Evolutionary conservation across 2,888 invertebrate genomes (phyloP).

Genomic region (Lithophane semibrunnea): DNA sequence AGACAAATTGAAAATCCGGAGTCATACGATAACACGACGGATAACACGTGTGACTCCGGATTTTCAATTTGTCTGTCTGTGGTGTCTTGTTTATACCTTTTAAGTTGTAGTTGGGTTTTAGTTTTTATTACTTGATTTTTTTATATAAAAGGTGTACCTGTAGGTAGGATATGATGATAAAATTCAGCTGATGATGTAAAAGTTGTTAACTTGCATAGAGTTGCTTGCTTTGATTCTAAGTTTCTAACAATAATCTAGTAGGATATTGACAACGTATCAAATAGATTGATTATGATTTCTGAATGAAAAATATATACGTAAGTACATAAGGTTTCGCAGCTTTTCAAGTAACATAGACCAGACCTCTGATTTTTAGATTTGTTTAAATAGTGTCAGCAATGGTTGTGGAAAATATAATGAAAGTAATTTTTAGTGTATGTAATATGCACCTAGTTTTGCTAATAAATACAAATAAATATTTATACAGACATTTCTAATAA

Average conservation of each 20-base stretch:
- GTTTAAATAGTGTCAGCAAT: neutral
- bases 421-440: neutral
- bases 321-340: neutral
- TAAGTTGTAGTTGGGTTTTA: too few relatives aligned
- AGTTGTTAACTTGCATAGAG: neutral
- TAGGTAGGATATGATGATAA: neutral
- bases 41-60: too few relatives aligned
- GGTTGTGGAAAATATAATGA: neutral
- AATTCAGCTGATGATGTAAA: neutral
- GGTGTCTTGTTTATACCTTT: too few relatives aligned
- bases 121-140: too few relatives aligned
- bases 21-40: too few relatives aligned
- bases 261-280: neutral
- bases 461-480: neutral
- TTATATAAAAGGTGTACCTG: neutral
- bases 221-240: neutral
- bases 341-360: neutral
- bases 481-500: neutral
- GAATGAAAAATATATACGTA: neutral
- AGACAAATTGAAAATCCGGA: too few relatives aligned
- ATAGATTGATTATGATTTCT: neutral
- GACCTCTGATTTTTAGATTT: neutral
- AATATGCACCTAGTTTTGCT: neutral
- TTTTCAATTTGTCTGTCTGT: too few relatives aligned
- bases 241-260: conserved; percentile 10